A percentile compares a stretch with the other conserved stretches of the same genome.
Conservation (phyloP, 2,888 invertebrate genomes). For the Caenorhabditis macrosperma region DNA sequence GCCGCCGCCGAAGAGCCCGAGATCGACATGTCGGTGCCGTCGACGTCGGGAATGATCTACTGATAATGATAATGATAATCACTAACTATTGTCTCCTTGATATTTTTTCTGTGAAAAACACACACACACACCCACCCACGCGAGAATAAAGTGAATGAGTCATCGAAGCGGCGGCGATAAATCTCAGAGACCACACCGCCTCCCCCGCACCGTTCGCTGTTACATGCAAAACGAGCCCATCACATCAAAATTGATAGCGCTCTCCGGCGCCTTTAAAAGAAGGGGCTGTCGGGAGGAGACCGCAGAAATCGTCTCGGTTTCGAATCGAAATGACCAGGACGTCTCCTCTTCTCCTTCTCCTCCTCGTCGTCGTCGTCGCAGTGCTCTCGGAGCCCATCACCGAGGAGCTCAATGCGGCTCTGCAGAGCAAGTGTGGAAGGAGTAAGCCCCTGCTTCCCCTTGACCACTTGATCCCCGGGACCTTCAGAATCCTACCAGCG, state of each 20-base stretch:
- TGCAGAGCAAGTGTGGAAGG: slow-evolving; percentile 3
- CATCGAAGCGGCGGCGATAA: too few species aligned
- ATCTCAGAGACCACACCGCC: too few species aligned
- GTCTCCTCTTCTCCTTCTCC: not conserved
- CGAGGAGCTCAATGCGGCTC: not conserved
- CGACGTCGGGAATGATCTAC: not conserved
- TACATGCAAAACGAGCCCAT: too few species aligned
- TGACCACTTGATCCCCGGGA: not conserved
- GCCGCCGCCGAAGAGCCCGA: not conserved
- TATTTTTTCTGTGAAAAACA: not conserved
- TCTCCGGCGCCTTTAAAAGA: too few species aligned
- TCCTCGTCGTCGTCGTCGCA: not conserved
- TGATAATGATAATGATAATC: not conserved
- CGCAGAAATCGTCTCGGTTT: too few species aligned
- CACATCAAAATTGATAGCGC: too few species aligned
- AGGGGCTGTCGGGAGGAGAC: too few species aligned
- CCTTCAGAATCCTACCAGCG: slow-evolving; percentile 8
- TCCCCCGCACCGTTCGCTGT: too few species aligned
- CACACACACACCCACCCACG: too few species aligned
- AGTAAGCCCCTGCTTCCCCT: not conserved
- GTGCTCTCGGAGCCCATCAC: not conserved
- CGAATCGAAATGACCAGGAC: too few species aligned
- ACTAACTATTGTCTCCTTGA: not conserved
- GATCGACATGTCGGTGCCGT: not conserved
- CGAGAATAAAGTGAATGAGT: too few species aligned